A percentile compares a stretch with the other conserved stretches of the same genome.
Conservation (phyloP, 2,797 vertebrate species). For the Enteromius mattozi region DNA sequence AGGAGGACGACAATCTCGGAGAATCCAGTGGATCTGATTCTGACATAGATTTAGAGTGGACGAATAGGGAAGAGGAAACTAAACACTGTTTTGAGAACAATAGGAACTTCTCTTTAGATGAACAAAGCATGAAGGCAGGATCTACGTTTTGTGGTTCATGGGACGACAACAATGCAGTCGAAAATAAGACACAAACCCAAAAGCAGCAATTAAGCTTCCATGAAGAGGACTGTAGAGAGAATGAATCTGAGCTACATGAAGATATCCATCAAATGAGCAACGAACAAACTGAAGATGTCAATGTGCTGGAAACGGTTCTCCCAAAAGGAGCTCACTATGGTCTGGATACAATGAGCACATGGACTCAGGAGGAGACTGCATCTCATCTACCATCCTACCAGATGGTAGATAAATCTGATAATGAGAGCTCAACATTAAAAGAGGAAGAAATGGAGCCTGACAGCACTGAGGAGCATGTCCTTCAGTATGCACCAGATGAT, state of each 20-base stretch:
- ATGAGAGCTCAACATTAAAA: constrained; percentile 45
- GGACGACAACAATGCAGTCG: constrained; percentile 59
- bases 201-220: constrained; percentile 45
- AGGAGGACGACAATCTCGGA: constrained; percentile 63
- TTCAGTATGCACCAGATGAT: constrained; percentile 44
- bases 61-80: constrained; percentile 61
- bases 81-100: constrained; percentile 57
- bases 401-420: background rate
- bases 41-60: constrained; percentile 36
- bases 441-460: constrained; percentile 31
- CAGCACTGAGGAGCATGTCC: background rate
- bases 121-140: constrained; percentile 57
- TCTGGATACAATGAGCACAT: constrained; percentile 35
- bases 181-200: constrained; percentile 59
- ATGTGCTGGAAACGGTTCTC: background rate
- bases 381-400: background rate
- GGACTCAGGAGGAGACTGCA: constrained; percentile 23
- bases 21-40: constrained; percentile 50
- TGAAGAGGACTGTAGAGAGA: background rate
- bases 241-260: constrained; percentile 7
- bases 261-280: constrained; percentile 27
- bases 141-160: constrained; percentile 11
- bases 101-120: constrained; percentile 41
- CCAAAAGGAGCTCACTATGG: background rate
- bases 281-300: constrained; percentile 24